Evolutionary conservation across 2,888 invertebrate genomes (phyloP).

Genomic region (Odontomyia ornata): DNA sequence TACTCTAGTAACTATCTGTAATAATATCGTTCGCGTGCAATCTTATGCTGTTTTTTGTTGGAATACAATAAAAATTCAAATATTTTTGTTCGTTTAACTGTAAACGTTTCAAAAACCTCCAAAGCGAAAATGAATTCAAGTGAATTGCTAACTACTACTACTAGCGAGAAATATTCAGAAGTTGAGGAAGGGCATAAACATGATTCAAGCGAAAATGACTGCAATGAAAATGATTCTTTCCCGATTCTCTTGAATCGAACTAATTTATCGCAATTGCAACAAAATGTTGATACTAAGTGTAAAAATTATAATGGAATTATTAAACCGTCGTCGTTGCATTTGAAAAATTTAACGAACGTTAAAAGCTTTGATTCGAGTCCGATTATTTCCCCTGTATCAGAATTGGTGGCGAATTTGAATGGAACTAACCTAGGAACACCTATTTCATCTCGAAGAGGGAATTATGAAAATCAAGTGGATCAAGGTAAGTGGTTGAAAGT

Average conservation of each 20-base stretch:
- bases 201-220: too few species aligned
- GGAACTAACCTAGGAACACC: slow-evolving; percentile 45
- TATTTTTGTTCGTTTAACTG: too few species aligned
- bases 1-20: background rate
- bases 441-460: background rate
- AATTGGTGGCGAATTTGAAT: slow-evolving; percentile 43
- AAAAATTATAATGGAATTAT: background rate
- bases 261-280: slow-evolving; percentile 11
- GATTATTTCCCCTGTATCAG: slow-evolving; percentile 44
- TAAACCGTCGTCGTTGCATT: background rate
- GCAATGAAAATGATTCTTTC: too few species aligned
- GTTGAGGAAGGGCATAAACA: too few species aligned
- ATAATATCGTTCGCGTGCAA: too few species aligned
- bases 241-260: slow-evolving; percentile 3
- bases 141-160: too few species aligned
- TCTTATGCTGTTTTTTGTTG: too few species aligned
- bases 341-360: background rate
- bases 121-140: too few species aligned
- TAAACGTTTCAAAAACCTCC: too few species aligned
- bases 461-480: background rate
- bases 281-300: background rate
- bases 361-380: background rate
- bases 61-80: too few species aligned
- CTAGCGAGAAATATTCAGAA: too few species aligned
- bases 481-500: background rate